A percentile compares a stretch with the other conserved stretches of the same genome.
Conservation (phyloP, 2,888 invertebrate genomes). For the Ophion obscuratus region DNA sequence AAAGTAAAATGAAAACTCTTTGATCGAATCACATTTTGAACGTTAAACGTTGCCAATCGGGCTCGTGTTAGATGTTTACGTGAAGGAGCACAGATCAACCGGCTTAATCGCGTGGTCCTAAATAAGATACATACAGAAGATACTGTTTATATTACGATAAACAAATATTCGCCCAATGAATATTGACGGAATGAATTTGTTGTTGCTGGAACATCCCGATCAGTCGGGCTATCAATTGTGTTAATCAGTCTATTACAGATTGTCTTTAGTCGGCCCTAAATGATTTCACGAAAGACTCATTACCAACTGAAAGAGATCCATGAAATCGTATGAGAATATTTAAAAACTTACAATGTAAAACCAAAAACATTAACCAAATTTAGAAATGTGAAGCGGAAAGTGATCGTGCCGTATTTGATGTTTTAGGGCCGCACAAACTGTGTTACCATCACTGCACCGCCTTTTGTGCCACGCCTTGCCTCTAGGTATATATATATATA, state of each 20-base stretch:
- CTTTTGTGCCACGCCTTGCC: conserved; percentile 71
- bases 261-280: conserved; percentile 55
- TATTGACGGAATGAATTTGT: background rate
- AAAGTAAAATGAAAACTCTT: conserved; percentile 50
- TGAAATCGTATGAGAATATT: conserved; percentile 39
- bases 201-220: conserved; percentile 48
- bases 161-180: background rate
- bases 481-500: conserved; percentile 43
- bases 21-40: conserved; percentile 58
- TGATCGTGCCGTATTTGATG: conserved; percentile 50
- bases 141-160: background rate
- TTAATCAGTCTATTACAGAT: conserved; percentile 80
- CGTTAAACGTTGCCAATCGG: conserved; percentile 64
- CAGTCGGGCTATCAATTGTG: conserved; percentile 62
- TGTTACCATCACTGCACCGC: conserved; percentile 79
- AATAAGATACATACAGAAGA: conserved; percentile 15
- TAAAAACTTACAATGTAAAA: conserved; percentile 35
- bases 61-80: conserved; percentile 63
- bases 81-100: conserved; percentile 49
- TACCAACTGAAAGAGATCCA: conserved; percentile 41
- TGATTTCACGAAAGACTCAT: conserved; percentile 52
- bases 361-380: conserved; percentile 70
- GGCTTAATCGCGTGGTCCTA: conserved; percentile 40
- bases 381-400: conserved; percentile 58
- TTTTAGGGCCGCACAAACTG: conserved; percentile 65